phyloP scores from a whole-genome alignment of 2,888 invertebrate genomes.

The Neoitamus cyanurus region DNA sequence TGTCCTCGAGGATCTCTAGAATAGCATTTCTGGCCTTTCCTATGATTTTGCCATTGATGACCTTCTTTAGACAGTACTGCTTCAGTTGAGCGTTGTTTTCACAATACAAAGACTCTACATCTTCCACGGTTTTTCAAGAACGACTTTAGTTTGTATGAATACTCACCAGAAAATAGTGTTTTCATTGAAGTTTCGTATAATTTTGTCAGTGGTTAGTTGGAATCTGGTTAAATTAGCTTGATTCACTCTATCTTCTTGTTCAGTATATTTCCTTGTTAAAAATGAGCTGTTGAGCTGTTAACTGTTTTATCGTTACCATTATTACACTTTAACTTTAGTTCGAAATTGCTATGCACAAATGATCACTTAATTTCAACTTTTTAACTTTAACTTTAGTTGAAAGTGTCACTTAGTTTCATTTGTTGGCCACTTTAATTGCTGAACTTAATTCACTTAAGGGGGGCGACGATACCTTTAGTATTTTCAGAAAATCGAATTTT shows the following conservation, averaged over 20 bases:
- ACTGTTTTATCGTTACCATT: background rate
- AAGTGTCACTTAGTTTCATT: background rate
- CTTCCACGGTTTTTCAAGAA: conserved; percentile 6
- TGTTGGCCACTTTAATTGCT: background rate
- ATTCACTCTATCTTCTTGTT: background rate
- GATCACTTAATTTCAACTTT: background rate
- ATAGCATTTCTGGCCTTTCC: conserved; percentile 40
- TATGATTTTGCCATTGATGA: conserved; percentile 40
- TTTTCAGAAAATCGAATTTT: too few relatives aligned
- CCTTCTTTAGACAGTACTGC: conserved; percentile 33
- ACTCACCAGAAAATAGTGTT: conserved; percentile 19
- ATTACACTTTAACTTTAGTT: background rate
- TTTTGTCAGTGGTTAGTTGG: conserved; percentile 1
- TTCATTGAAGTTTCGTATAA: conserved; percentile 30
- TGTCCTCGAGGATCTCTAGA: conserved; percentile 37
- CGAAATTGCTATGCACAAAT: background rate
- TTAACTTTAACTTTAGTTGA: background rate
- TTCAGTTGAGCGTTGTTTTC: conserved; percentile 8
- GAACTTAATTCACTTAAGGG: background rate
- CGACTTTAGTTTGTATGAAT: conserved; percentile 23
- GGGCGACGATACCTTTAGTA: too few relatives aligned
- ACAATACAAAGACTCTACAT: background rate
- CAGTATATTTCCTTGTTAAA: background rate
- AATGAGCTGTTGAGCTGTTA: background rate
- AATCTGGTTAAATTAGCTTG: conserved; percentile 20